Conservation (phyloP, 2,888 invertebrate species). For the Caenorhabditis wallacei region DNA sequence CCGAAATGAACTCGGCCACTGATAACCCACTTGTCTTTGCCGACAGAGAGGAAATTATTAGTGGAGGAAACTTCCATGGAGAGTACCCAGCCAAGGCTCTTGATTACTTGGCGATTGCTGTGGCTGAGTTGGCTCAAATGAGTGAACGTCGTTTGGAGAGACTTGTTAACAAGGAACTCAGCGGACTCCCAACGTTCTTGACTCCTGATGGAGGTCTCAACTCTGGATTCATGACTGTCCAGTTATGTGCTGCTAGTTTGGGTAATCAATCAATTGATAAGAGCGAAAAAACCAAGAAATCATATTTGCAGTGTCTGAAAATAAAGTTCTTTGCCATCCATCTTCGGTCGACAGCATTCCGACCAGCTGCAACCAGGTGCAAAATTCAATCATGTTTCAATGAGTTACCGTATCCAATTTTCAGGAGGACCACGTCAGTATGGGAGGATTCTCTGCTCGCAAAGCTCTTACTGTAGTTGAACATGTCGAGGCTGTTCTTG, state of each 20-base stretch:
- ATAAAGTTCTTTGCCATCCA: conserved; percentile 88
- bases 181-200: conserved; percentile 87
- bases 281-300: conserved; percentile 36
- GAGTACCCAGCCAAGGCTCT: conserved; percentile 88
- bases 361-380: conserved; percentile 87
- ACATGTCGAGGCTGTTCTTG: conserved; percentile 86
- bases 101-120: conserved; percentile 87
- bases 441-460: conserved; percentile 88
- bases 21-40: conserved; percentile 87
- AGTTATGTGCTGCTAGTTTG: conserved; percentile 87
- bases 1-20: conserved; percentile 88
- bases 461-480: conserved; percentile 86
- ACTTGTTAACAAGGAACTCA: conserved; percentile 87
- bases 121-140: conserved; percentile 88
- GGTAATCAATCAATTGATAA: conserved; percentile 84
- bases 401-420: not conserved
- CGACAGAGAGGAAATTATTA: conserved; percentile 87
- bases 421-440: conserved; percentile 88
- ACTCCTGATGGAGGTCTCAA: conserved; percentile 88
- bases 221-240: conserved; percentile 88
- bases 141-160: conserved; percentile 87
- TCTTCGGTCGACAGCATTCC: conserved; percentile 87
- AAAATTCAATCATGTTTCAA: not conserved
- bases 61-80: conserved; percentile 88
- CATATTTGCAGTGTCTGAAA: conserved; percentile 86